Conservation (phyloP, 2,797 vertebrate species). For the Typhlichthys subterraneus region DNA sequence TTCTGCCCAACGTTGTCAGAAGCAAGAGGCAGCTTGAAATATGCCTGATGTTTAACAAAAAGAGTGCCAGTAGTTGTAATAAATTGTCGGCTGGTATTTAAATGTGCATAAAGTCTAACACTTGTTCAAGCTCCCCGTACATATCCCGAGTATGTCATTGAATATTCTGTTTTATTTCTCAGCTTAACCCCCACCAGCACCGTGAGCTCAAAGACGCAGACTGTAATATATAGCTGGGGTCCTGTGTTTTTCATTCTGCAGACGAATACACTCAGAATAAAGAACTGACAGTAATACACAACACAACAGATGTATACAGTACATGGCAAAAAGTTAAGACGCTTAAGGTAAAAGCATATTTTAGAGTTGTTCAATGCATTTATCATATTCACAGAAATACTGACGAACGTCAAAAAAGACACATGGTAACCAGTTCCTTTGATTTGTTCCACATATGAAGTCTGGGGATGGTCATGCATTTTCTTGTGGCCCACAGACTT, state of each 20-base stretch:
- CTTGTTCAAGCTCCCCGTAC: conserved; percentile 10
- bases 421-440: no score
- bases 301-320: no score
- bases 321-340: no score
- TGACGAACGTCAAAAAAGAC: no score
- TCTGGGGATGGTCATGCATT: no score
- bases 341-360: no score
- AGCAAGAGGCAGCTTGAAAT: conserved; percentile 28
- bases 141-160: conserved; percentile 1
- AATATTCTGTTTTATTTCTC: neutral
- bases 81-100: conserved; percentile 15
- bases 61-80: conserved; percentile 6
- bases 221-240: neutral
- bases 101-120: conserved; percentile 3
- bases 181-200: neutral
- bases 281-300: no score
- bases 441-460: no score
- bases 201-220: neutral
- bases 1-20: conserved; percentile 21
- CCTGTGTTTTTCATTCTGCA: neutral
- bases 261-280: no score
- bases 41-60: conserved; percentile 23
- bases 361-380: no score
- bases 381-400: no score
- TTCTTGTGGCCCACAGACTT: no score